Evolutionary conservation across 1,140 invertebrate species (phyloP).

Genomic region (Polypedilum pembai): DNA sequence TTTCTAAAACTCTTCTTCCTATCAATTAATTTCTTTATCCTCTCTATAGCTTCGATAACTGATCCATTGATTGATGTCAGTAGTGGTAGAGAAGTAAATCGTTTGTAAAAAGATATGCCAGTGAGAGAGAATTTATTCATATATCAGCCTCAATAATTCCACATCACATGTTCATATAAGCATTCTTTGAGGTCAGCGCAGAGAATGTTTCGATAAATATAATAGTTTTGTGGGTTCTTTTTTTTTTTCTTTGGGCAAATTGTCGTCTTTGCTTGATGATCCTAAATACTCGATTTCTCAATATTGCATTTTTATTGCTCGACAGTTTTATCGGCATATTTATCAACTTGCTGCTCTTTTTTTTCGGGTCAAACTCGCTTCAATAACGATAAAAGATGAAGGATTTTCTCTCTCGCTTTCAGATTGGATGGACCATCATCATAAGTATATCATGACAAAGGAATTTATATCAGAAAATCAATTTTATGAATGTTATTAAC

Average conservation of each 20-base stretch:
- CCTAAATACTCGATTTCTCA: neutral
- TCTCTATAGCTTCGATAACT: neutral
- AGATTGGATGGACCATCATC: neutral
- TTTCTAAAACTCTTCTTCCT: no score
- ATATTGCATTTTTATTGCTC: neutral
- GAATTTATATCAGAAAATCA: slow-evolving; percentile 3
- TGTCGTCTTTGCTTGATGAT: no score
- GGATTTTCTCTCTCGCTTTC: neutral
- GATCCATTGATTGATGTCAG: neutral
- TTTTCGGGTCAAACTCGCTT: neutral
- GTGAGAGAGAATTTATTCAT: no score
- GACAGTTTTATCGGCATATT: slow-evolving; percentile 2
- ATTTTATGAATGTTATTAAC: slow-evolving; percentile 8
- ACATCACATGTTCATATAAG: no score
- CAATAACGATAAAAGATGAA: neutral
- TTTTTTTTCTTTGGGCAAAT: no score
- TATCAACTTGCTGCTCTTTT: neutral
- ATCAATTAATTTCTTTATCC: neutral
- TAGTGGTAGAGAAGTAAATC: neutral
- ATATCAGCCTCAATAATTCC: no score
- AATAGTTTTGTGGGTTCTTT: no score
- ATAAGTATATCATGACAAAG: neutral
- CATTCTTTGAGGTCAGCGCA: no score
- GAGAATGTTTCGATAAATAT: no score
- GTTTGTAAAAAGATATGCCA: neutral